Evolutionary conservation across 2,888 invertebrate species (phyloP), one percentile per base, ranked within the genome.

Genomic region (Disparrhopalites patrizii): DNA sequence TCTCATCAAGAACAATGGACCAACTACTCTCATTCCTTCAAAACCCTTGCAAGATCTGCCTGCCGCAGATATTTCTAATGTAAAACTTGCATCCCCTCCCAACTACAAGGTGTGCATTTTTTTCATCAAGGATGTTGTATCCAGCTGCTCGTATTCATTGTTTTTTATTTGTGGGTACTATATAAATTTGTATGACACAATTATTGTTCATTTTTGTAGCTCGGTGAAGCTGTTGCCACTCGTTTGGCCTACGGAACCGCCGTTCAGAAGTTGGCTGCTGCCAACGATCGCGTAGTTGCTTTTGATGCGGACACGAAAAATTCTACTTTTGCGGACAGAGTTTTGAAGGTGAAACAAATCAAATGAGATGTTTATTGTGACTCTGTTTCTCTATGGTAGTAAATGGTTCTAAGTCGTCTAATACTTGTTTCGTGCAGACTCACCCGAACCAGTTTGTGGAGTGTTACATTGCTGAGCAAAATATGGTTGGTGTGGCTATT

Each of bases 391-490:
- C 10, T 36, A 15, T 8, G 25, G 15, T n/a, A 50, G 3, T 8
- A 30, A 47, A 30, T 15, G 28, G 8, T 3, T 30, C 15, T 36
- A 23, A 10, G 18, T 20, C 23, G 3, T 38, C 8, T 36, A 7
- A 36, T 52, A 28, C 3, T 20, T 69, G 51, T 62, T 10, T 36
- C 58, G 64, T 68, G 18, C 76, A 80, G 75, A 79, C 77, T 18
- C 80, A 77, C 68, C 84, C 87, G 1, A 82, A 83, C 60, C 87
- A 92, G 72, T 96, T 91, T 81, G 87, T 99, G 75, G 99, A 99
- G 81, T 97, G 99, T 79, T 99, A 91, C 83, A 99, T 99, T 78
- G 99, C 99, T 66, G 99, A 99, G 79, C 99, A 99, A 83, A 98
- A 96, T 83, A 82, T 97, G 78, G 94, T 93, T 69, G 95, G 95